Percentiles rank a stretch among this genome's conserved stretches.
Evolutionary conservation across 1,140 invertebrate genomes (phyloP).

Genomic region (Radopholus similis): DNA sequence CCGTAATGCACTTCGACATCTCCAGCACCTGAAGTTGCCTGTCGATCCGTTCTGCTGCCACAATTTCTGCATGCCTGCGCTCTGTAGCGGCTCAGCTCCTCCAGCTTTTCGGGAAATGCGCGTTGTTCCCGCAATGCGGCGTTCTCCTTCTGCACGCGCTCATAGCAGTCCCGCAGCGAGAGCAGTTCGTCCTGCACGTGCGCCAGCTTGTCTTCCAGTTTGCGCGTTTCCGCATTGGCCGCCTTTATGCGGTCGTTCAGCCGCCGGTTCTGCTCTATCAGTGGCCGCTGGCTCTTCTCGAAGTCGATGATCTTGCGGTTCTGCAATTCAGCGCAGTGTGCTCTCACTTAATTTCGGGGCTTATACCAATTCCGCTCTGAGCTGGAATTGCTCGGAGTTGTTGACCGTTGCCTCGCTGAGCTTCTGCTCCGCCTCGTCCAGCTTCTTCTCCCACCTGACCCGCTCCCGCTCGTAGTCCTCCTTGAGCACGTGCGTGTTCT

Average conservation of each 20-base stretch:
- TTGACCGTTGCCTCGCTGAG: conserved; percentile 40
- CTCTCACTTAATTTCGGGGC: conserved; percentile 5
- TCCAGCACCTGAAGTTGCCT: conserved; percentile 39
- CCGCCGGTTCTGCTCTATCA: conserved; percentile 52
- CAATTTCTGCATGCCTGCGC: conserved; percentile 23
- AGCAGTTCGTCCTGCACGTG: conserved; percentile 51
- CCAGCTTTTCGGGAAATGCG: conserved; percentile 56
- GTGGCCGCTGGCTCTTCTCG: conserved; percentile 54
- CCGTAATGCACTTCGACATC: conserved; percentile 58
- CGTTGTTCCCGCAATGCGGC: conserved; percentile 44
- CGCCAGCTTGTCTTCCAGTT: conserved; percentile 49
- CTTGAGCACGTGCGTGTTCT: conserved; percentile 33
- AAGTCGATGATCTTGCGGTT: conserved; percentile 58
- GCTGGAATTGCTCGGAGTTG: conserved; percentile 52
- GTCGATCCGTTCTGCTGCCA: not conserved
- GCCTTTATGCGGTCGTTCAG: conserved; percentile 47
- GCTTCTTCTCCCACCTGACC: conserved; percentile 46
- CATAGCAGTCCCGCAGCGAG: conserved; percentile 52
- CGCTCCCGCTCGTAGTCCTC: conserved; percentile 52
- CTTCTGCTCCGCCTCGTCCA: conserved; percentile 52
- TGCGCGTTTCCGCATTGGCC: conserved; percentile 43
- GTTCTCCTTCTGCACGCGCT: conserved; percentile 53
- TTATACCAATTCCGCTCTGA: conserved; percentile 53
- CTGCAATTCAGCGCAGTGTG: too few species aligned
- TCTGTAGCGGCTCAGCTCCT: conserved; percentile 53